phyloP scores from a whole-genome alignment of 92 coral and sea anemone species.

The Ricordea florida region DNA sequence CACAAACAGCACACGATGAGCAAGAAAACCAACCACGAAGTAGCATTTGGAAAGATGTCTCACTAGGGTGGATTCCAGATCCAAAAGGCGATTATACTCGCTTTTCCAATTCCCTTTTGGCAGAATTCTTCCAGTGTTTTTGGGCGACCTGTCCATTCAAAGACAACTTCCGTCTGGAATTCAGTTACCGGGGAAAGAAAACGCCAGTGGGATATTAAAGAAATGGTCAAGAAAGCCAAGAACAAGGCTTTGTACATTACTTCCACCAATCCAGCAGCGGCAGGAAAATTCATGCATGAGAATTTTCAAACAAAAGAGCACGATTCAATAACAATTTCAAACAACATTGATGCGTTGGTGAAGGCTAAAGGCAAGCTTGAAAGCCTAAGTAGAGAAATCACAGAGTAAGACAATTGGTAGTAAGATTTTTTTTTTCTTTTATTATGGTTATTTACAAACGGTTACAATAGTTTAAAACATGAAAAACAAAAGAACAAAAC shows the following conservation, averaged over 20 bases:
- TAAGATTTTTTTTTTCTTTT: too few species aligned
- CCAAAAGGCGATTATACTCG: too few species aligned
- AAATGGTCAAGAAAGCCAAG: neutral
- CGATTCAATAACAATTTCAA: neutral
- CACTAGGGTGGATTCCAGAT: too few species aligned
- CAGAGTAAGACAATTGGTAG: constrained; percentile 33
- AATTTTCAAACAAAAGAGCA: constrained; percentile 22
- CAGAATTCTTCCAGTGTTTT: constrained; percentile 8
- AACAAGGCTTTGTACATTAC: neutral
- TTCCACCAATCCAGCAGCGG: constrained; percentile 19
- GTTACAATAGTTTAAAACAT: too few species aligned
- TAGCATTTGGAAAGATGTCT: too few species aligned
- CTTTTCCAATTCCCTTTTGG: constrained; percentile 14
- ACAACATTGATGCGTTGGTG: constrained; percentile 14
- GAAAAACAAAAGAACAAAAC: too few species aligned
- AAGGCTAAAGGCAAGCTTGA: constrained; percentile 6
- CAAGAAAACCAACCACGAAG: too few species aligned
- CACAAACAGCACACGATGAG: too few species aligned
- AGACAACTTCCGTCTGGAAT: neutral
- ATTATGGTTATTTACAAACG: too few species aligned
- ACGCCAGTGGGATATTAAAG: neutral
- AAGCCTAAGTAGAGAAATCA: constrained; percentile 8
- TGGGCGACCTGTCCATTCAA: constrained; percentile 4
- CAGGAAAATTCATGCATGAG: constrained; percentile 21
- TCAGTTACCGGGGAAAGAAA: neutral